Conservation (phyloP, 2,888 invertebrate species). For the Cantharis lateralis region DNA sequence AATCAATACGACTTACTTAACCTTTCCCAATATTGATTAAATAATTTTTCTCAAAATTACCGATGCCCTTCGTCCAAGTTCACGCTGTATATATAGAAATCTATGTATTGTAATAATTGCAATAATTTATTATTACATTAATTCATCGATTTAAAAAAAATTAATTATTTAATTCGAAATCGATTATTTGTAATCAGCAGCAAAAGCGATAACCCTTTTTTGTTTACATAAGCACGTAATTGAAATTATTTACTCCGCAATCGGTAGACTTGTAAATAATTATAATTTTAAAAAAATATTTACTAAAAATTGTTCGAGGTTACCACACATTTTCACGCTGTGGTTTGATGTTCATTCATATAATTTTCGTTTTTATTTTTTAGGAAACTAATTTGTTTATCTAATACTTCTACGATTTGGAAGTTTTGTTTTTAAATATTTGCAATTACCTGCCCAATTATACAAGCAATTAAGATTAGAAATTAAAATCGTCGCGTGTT, state of each 20-base stretch:
- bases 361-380: background rate
- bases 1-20: background rate
- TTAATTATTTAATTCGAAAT: background rate
- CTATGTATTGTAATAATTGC: too few relatives aligned
- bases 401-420: background rate
- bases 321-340: background rate
- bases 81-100: background rate
- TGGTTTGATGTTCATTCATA: background rate
- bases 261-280: background rate
- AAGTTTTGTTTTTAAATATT: background rate
- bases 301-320: background rate
- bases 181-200: background rate
- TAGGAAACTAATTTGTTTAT: background rate
- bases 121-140: background rate
- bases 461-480: background rate
- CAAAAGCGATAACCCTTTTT: background rate
- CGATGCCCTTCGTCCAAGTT: background rate
- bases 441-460: background rate
- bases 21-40: slow-evolving; percentile 1
- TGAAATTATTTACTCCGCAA: background rate
- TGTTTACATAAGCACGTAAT: background rate
- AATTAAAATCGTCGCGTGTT: background rate
- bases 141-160: background rate
- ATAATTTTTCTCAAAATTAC: background rate
- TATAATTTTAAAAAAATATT: background rate